Evolutionary conservation across 2,888 invertebrate genomes (phyloP).

Genomic region (Falcaria lacertinaria): DNA sequence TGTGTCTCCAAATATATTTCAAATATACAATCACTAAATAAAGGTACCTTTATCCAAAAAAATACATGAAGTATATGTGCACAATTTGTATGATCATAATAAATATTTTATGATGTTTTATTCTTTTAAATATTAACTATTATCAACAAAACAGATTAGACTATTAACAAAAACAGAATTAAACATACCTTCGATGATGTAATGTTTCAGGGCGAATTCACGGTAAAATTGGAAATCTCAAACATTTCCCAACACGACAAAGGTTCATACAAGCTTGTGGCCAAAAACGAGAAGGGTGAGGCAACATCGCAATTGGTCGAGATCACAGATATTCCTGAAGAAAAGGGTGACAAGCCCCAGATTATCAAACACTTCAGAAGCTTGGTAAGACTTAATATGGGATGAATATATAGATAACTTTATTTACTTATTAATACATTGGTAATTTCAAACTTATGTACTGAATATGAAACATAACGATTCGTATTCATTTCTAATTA

Average conservation of each 20-base stretch:
- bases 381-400: conserved; percentile 76
- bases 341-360: conserved; percentile 89
- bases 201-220: conserved; percentile 87
- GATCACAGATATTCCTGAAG: conserved; percentile 89
- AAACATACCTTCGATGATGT: conserved; percentile 1
- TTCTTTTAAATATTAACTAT: not conserved
- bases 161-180: too few relatives aligned
- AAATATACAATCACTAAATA: too few relatives aligned
- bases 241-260: conserved; percentile 90
- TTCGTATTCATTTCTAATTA: too few relatives aligned
- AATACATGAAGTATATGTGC: too few relatives aligned
- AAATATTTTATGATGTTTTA: too few relatives aligned
- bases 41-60: too few relatives aligned
- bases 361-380: conserved; percentile 88
- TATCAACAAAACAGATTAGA: too few relatives aligned
- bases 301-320: conserved; percentile 93
- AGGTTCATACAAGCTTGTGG: conserved; percentile 93
- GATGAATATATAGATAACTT: not conserved
- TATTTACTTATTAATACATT: not conserved
- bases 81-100: too few relatives aligned
- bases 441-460: too few relatives aligned
- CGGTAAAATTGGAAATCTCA: conserved; percentile 93
- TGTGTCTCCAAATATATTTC: too few relatives aligned
- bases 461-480: too few relatives aligned
- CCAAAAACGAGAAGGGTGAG: conserved; percentile 96